A percentile compares a stretch with the other conserved stretches of the same genome.
phyloP scores from a whole-genome alignment of 1,140 invertebrate genomes.

The Antheraea pernyi region DNA sequence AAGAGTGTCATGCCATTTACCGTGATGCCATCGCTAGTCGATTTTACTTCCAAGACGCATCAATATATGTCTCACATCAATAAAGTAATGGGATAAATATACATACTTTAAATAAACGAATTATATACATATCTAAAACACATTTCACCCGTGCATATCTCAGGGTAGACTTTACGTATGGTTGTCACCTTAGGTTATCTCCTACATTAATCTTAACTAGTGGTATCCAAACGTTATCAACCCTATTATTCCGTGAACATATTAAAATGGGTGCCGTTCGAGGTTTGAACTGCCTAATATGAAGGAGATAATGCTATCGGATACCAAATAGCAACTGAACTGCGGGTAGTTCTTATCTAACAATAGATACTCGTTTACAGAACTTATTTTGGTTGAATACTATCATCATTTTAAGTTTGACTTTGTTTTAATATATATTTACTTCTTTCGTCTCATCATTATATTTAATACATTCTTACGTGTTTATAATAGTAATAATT shows the following conservation, averaged over 20 bases:
- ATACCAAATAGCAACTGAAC: neutral
- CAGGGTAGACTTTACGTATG: neutral
- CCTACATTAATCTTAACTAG: slow-evolving; percentile 17
- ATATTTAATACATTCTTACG: no score
- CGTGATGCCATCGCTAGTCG: no score
- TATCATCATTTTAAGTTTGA: neutral
- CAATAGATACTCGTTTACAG: neutral
- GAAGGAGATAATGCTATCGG: neutral
- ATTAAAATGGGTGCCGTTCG: slow-evolving; percentile 8
- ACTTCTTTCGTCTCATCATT: no score
- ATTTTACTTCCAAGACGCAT: no score
- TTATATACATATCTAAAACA: no score
- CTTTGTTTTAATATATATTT: neutral
- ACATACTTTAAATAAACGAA: no score
- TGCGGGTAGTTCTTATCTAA: slow-evolving; percentile 4
- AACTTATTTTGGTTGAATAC: neutral
- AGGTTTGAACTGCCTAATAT: neutral
- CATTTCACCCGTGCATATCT: no score
- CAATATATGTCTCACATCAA: no score
- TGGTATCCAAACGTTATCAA: slow-evolving; percentile 25
- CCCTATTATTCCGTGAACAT: slow-evolving; percentile 20
- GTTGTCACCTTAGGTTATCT: slow-evolving; percentile 17
- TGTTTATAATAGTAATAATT: no score
- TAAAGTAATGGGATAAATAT: no score
- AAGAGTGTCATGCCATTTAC: no score